Conservation (phyloP, 2,888 invertebrate species). For the Pseudanteris insignis region DNA sequence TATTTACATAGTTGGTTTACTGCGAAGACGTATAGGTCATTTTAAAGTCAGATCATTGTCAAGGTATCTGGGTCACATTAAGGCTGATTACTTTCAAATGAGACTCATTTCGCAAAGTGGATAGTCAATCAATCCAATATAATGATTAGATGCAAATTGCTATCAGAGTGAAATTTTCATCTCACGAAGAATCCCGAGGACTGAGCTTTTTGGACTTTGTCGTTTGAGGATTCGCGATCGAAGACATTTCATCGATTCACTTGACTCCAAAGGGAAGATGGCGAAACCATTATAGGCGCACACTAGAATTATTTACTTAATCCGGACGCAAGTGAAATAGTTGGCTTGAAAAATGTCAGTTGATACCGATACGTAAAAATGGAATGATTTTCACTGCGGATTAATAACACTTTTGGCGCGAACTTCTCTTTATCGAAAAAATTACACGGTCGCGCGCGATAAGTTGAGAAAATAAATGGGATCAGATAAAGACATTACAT, state of each 20-base stretch:
- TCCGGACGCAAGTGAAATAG: conserved; percentile 6
- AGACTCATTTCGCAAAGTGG: conserved; percentile 30
- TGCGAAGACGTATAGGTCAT: conserved; percentile 28
- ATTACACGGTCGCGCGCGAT: conserved; percentile 21
- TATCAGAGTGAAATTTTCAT: conserved; percentile 8
- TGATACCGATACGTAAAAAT: too few species aligned
- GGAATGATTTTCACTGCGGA: too few species aligned
- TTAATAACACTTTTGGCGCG: too few species aligned
- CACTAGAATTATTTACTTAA: too few species aligned
- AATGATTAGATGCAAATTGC: conserved; percentile 38
- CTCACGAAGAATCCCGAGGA: too few species aligned
- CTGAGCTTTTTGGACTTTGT: too few species aligned
- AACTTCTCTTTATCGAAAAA: neutral
- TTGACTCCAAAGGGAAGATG: too few species aligned
- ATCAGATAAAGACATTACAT: conserved; percentile 16
- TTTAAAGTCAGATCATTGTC: conserved; percentile 45
- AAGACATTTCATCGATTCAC: too few species aligned
- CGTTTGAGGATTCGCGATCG: too few species aligned
- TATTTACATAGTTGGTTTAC: conserved; percentile 32
- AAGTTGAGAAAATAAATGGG: conserved; percentile 13
- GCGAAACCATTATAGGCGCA: too few species aligned
- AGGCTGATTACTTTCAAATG: conserved; percentile 37
- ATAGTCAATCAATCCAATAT: conserved; percentile 24
- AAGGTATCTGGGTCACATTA: conserved; percentile 42
- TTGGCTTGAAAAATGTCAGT: conserved; percentile 29